Conservation (phyloP, 2,113 vertebrate species). For the Terrapene triunguis region DNA sequence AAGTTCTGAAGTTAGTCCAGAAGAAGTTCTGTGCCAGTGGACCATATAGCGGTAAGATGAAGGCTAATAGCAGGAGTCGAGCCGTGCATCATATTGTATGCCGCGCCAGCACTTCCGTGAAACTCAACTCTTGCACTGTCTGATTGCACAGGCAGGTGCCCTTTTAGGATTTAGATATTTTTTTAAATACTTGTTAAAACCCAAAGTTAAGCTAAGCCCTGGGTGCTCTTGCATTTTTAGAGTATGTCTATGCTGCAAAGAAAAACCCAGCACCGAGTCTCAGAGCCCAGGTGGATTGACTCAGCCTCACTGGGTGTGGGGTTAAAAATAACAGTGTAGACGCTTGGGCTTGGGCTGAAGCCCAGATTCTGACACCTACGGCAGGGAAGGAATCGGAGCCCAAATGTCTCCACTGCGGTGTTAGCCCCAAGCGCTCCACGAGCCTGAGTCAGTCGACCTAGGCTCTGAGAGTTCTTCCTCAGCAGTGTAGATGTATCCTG, state of each 20-base stretch:
- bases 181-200: background rate
- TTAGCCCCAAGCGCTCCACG: background rate
- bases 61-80: background rate
- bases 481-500: background rate
- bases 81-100: background rate
- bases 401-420: background rate
- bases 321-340: background rate
- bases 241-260: background rate
- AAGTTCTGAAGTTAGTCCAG: conserved; percentile 92
- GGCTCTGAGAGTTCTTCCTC: background rate
- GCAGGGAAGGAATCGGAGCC: background rate
- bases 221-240: accelerated
- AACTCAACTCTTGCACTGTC: background rate
- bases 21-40: conserved; percentile 99
- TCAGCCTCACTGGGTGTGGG: background rate
- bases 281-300: background rate
- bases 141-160: conserved; percentile 26
- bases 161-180: background rate
- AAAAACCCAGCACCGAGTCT: background rate
- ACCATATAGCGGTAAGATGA: conserved; percentile 89
- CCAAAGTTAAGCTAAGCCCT: accelerated
- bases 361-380: background rate
- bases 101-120: background rate
- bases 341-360: background rate
- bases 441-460: background rate